A percentile compares a stretch with the other conserved stretches of the same genome.
phyloP scores from a whole-genome alignment of 2,888 invertebrate species.

The Brenthis hecate region DNA sequence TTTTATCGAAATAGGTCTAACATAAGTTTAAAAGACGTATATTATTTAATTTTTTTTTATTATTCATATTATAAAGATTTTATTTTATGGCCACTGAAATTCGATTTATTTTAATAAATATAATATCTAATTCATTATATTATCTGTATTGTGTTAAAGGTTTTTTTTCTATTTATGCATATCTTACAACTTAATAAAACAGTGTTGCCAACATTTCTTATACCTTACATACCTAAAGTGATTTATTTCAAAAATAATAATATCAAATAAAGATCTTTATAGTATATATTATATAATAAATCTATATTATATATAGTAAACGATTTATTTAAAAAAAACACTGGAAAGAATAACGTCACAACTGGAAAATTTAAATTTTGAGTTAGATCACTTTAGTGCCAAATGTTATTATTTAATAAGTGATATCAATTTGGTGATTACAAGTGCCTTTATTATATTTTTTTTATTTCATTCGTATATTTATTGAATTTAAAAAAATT shows the following conservation, averaged over 20 bases:
- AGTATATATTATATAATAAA: too few species aligned
- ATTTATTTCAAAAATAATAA: too few species aligned
- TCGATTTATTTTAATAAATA: too few species aligned
- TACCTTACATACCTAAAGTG: too few species aligned
- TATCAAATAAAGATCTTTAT: too few species aligned
- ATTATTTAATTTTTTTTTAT: slow-evolving; percentile 16
- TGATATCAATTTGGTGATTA: slow-evolving; percentile 28
- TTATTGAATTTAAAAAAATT: background rate
- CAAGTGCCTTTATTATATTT: slow-evolving; percentile 36
- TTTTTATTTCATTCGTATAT: background rate
- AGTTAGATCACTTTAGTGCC: background rate
- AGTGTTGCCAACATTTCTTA: too few species aligned
- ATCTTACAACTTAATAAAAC: too few species aligned
- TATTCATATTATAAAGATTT: slow-evolving; percentile 2
- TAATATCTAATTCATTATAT: too few species aligned
- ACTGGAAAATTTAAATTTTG: slow-evolving; percentile 8
- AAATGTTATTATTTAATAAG: slow-evolving; percentile 11
- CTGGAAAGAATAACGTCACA: background rate
- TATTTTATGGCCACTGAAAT: background rate
- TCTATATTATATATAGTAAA: background rate
- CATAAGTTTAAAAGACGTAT: background rate
- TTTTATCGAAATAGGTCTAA: background rate
- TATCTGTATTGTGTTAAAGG: too few species aligned
- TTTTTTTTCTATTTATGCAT: too few species aligned
- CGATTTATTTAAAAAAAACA: background rate